Percentiles rank a stretch among this genome's conserved stretches.
Evolutionary conservation across 2,113 vertebrate genomes (phyloP).

Genomic region (Cathartes aura): DNA sequence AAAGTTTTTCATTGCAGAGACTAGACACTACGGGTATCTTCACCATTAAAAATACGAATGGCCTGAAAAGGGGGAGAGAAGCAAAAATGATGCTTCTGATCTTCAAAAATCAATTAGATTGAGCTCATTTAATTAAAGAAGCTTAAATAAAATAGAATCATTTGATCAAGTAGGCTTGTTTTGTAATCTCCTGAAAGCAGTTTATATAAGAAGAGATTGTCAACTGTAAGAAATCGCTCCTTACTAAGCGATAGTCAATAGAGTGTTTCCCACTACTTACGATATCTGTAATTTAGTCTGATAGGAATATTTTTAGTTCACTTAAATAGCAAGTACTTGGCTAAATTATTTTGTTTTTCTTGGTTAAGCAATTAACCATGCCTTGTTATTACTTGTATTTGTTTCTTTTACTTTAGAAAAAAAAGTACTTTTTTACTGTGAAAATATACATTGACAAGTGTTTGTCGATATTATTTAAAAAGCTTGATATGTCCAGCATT

Average conservation of each 20-base stretch:
- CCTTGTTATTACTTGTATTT: neutral
- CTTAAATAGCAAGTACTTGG: neutral
- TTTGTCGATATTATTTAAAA: neutral
- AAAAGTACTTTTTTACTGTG: neutral
- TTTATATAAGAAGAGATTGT: neutral
- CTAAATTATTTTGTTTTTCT: neutral
- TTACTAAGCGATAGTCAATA: neutral
- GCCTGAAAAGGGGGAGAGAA: neutral
- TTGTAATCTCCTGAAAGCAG: neutral
- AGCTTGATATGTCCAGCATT: neutral
- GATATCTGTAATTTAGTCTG: neutral
- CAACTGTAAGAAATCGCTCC: neutral
- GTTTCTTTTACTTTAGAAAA: neutral
- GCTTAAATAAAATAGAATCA: neutral
- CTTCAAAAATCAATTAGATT: neutral
- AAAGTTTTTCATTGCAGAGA: neutral
- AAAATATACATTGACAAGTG: neutral
- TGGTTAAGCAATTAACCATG: neutral
- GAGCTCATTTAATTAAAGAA: neutral
- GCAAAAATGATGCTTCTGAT: neutral
- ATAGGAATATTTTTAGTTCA: neutral
- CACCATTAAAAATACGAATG: neutral
- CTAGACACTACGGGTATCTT: neutral
- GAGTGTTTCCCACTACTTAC: neutral
- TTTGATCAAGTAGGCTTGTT: neutral